Evolutionary conservation across 2,888 invertebrate genomes (phyloP), one percentile per base, ranked within the genome.

Genomic region (Apocheima hispidaria): DNA sequence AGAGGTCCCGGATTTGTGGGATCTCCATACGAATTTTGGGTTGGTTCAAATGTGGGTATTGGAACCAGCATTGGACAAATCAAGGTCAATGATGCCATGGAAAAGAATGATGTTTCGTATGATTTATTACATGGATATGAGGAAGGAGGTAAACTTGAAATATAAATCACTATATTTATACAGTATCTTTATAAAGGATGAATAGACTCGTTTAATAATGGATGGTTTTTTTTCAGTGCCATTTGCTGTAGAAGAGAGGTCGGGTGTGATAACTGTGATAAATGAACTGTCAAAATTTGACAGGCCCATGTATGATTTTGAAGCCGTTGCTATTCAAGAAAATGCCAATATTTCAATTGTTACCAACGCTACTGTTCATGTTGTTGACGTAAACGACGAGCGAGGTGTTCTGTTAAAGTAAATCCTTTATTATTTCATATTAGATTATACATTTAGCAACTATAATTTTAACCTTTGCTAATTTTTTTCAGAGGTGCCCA

Each of bases 11-110:
- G 96, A 76, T 97, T 97, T 71, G 93, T 97, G 20, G 97, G 97
- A 23, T 95, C 97, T 0, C 97, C 97, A 0, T 98, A 97, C 74
- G 97, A 97, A 77, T 97, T 98, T 82, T 97, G 97, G 97, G 97
- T 97, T 28, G 97, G 97, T 0, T 95, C 95, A n/a, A 96, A 96
- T 75, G 97, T 97, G 4, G 95, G 96, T 0, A 93, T 97, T 64
- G 97, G 97, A 7, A 96, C 97, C 0, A 97, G 97, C 70, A 95
- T 97, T 40, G 97, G 97, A 0, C 97, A 97, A 87, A 96, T 98
- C 50, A 94, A 96, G 64, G 94, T 97, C 1, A 96, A 95, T 26
- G 95, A 96, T 55, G 95, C 95, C 3, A 94, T 95, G 72, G 95
- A 95, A 55, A 94, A 94, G 50, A 94, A 94, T 65, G 94, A 94